Percentiles rank a stretch among this genome's conserved stretches.
These are phyloP conservation scores for Craseonycteris thonglongyai DNA, from an alignment of 2,113 vertebrate species.

Conservation along the genomic window DNA sequence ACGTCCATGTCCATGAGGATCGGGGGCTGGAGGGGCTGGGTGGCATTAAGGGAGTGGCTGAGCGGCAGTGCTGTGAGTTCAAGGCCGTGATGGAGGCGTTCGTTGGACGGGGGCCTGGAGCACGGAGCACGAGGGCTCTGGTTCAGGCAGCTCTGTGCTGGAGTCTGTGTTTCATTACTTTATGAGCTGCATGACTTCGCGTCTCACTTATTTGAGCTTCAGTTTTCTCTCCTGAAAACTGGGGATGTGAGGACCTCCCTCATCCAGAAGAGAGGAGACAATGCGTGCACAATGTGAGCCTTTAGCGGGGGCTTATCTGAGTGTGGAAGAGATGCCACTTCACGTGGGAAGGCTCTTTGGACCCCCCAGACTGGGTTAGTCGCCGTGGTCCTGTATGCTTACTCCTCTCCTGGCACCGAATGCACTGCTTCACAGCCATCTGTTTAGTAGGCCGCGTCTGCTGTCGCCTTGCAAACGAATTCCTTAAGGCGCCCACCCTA, in stretches of 20 bases:
- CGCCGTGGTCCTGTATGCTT: not conserved
- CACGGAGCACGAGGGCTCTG: not conserved
- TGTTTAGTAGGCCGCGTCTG: not conserved
- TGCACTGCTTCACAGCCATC: not conserved
- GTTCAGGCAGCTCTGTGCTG: not conserved
- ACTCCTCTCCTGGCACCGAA: not conserved
- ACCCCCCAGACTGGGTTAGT: not conserved
- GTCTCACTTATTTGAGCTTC: not conserved
- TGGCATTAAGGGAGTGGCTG: not conserved
- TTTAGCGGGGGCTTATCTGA: not conserved
- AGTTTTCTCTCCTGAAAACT: not conserved
- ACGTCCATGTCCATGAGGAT: accelerated
- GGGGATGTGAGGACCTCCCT: not conserved
- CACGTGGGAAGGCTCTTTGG: not conserved
- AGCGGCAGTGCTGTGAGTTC: not conserved
- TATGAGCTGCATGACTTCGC: not conserved
- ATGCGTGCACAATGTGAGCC: not conserved
- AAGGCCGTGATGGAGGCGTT: not conserved
- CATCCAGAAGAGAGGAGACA: not conserved
- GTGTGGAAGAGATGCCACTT: not conserved
- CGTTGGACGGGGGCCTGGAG: not conserved
- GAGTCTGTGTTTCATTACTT: not conserved
- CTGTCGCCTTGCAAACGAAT: not conserved
- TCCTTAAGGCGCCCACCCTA: not conserved
- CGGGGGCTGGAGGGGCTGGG: not conserved